phyloP scores from a whole-genome alignment of 2,113 vertebrate genomes.

The Leptobrachium ailaonicum region DNA sequence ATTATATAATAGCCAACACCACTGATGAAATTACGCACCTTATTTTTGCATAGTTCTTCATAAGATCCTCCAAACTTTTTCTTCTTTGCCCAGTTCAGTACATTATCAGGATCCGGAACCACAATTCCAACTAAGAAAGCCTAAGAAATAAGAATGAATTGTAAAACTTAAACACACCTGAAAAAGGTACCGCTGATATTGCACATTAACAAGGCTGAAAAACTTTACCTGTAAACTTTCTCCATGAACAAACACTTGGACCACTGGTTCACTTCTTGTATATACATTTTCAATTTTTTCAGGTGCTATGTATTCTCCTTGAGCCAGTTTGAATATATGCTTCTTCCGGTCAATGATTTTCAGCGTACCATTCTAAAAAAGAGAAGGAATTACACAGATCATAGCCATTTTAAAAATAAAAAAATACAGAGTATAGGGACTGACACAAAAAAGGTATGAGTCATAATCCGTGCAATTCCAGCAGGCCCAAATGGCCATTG shows the following conservation, averaged over 20 bases:
- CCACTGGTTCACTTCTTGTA: constrained; percentile 78
- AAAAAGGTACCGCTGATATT: too few relatives aligned
- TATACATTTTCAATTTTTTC: constrained; percentile 96
- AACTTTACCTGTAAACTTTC: constrained; percentile 88
- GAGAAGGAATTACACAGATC: neutral
- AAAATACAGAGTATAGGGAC: too few relatives aligned
- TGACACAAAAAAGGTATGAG: too few relatives aligned
- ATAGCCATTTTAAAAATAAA: too few relatives aligned
- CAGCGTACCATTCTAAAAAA: constrained; percentile 85
- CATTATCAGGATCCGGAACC: constrained; percentile 83
- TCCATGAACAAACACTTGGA: constrained; percentile 92
- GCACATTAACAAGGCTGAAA: neutral
- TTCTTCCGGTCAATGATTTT: constrained; percentile 97
- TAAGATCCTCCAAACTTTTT: constrained; percentile 80
- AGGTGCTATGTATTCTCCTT: constrained; percentile 97
- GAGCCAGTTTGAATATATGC: constrained; percentile 96
- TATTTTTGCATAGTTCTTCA: constrained; percentile 81
- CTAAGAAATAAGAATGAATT: constrained; percentile 60
- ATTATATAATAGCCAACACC: too few relatives aligned
- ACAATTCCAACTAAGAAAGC: constrained; percentile 88
- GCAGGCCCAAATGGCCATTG: too few relatives aligned
- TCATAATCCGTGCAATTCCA: too few relatives aligned
- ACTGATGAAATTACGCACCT: constrained; percentile 63
- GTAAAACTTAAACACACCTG: neutral
- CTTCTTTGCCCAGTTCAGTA: constrained; percentile 81